phyloP scores from a whole-genome alignment of 2,113 vertebrate species.

The Sylvietta virens region DNA sequence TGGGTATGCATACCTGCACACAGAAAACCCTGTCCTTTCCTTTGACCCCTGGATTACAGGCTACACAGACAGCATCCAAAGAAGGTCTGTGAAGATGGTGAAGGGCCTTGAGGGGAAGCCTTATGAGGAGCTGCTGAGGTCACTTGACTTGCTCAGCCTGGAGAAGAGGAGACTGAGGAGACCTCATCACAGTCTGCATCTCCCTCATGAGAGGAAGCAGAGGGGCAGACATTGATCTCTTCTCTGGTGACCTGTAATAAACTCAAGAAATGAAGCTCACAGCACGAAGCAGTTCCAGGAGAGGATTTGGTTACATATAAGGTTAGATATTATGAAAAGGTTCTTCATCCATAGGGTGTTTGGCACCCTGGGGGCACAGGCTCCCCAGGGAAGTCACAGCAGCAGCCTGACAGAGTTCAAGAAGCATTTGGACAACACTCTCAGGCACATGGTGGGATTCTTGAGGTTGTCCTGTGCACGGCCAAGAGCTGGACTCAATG shows the following conservation, averaged over 20 bases:
- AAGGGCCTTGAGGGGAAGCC: not conserved
- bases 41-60: not conserved
- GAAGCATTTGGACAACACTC: not conserved
- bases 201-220: not conserved
- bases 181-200: not conserved
- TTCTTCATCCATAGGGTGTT: not conserved
- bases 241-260: not conserved
- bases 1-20: not conserved
- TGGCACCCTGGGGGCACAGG: not conserved
- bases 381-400: not conserved
- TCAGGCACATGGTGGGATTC: not conserved
- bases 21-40: not conserved
- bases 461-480: not conserved
- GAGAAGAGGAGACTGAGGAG: not conserved
- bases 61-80: not conserved
- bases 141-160: not conserved
- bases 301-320: not conserved
- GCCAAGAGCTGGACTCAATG: not conserved
- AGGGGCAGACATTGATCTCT: not conserved
- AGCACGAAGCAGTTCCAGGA: not conserved
- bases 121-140: not conserved
- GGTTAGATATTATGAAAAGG: not conserved
- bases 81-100: not conserved
- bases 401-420: not conserved
- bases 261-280: not conserved